Evolutionary conservation across 1,140 invertebrate species (phyloP).

Genomic region (Drosophila albomicans): DNA sequence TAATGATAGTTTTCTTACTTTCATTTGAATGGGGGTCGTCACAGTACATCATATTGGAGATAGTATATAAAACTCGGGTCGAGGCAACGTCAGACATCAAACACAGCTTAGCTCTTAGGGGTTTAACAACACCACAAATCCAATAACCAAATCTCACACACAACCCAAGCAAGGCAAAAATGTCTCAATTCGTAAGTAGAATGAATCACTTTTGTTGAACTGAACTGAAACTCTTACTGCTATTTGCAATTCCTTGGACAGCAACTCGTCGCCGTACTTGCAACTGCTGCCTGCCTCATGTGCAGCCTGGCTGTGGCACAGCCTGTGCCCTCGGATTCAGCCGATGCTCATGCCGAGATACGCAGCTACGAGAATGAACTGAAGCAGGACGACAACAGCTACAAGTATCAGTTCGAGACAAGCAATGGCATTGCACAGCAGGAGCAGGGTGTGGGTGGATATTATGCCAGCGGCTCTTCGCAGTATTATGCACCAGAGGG

Average conservation of each 20-base stretch:
- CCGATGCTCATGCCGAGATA: constrained; percentile 73
- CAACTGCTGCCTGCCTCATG: constrained; percentile 1
- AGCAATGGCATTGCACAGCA: constrained; percentile 88
- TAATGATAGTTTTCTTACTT: constrained; percentile 65
- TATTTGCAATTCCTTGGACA: constrained; percentile 16
- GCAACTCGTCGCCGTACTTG: constrained; percentile 32
- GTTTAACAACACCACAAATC: constrained; percentile 56
- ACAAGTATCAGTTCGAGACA: constrained; percentile 86
- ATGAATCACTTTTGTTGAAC: neutral
- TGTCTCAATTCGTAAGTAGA: constrained; percentile 72
- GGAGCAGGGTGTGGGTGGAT: constrained; percentile 85
- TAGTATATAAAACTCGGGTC: constrained; percentile 62
- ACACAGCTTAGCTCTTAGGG: constrained; percentile 72
- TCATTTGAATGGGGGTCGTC: constrained; percentile 38
- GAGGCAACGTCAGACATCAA: constrained; percentile 59
- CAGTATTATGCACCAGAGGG: constrained; percentile 84
- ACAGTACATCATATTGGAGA: constrained; percentile 4
- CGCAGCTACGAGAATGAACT: constrained; percentile 71
- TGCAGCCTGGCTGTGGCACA: constrained; percentile 27
- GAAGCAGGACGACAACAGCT: constrained; percentile 86
- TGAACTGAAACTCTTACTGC: neutral
- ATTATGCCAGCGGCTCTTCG: constrained; percentile 75
- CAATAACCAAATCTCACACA: constrained; percentile 26
- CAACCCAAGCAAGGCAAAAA: constrained; percentile 69
- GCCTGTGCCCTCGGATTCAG: constrained; percentile 61